Percentiles rank a stretch among this genome's conserved stretches.
Evolutionary conservation across 2,113 vertebrate species (phyloP).

Genomic region (Mesembrinibis cayennensis): DNA sequence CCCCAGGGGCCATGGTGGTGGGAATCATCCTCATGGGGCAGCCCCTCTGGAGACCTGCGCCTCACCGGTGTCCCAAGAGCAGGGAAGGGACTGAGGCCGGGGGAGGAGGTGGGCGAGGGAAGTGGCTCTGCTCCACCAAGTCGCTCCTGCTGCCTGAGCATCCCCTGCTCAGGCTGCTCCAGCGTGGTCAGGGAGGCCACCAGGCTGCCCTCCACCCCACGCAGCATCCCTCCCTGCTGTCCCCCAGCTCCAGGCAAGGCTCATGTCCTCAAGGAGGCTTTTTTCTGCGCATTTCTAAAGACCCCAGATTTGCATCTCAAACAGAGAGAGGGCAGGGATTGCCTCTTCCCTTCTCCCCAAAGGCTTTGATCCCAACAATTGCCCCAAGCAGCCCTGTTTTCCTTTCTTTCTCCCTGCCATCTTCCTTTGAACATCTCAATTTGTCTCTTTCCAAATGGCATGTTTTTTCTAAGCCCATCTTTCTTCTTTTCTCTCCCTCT

Average conservation of each 20-base stretch:
- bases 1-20: not conserved
- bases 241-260: not conserved
- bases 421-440: slow-evolving; percentile 68
- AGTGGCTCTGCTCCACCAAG: not conserved
- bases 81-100: not conserved
- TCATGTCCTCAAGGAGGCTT: not conserved
- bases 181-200: not conserved
- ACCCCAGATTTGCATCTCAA: slow-evolving; percentile 54
- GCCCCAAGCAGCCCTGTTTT: not conserved
- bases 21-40: not conserved
- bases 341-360: slow-evolving; percentile 28
- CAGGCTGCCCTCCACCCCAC: not conserved
- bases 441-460: slow-evolving; percentile 33
- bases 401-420: slow-evolving; percentile 30
- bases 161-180: not conserved
- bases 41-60: not conserved
- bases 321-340: slow-evolving; percentile 34
- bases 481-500: slow-evolving; percentile 40
- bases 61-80: fast-evolving
- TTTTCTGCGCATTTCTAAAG: slow-evolving; percentile 52
- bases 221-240: not conserved
- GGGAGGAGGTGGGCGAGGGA: not conserved
- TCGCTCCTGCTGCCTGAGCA: not conserved
- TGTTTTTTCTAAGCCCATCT: slow-evolving; percentile 18
- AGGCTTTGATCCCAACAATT: slow-evolving; percentile 47